phyloP scores from a whole-genome alignment of 2,797 vertebrate species.

The Sciurus carolinensis region DNA sequence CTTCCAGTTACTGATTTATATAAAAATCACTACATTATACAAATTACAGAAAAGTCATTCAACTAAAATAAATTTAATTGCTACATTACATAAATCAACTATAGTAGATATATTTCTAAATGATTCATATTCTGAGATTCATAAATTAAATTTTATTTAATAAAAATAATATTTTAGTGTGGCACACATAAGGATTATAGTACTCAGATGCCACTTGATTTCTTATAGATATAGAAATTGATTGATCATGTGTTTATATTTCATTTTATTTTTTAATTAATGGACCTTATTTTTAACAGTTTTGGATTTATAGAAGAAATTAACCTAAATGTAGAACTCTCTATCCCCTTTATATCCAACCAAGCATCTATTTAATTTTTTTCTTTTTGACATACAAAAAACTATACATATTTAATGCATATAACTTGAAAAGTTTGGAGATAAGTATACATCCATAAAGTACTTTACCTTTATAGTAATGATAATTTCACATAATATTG shows the following conservation, averaged over 20 bases:
- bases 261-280: background rate
- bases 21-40: background rate
- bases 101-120: background rate
- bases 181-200: background rate
- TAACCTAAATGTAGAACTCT: background rate
- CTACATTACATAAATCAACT: background rate
- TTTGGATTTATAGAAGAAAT: background rate
- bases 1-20: background rate
- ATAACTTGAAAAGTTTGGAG: background rate
- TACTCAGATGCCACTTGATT: background rate
- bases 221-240: background rate
- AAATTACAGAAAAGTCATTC: background rate
- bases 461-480: slow-evolving; percentile 57
- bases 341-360: background rate
- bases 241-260: background rate
- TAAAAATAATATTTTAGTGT: background rate
- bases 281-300: background rate
- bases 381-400: background rate
- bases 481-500: background rate
- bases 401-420: background rate
- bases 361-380: background rate
- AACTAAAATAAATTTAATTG: background rate
- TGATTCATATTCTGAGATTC: background rate
- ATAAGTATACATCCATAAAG: background rate
- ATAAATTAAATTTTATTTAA: background rate